These are phyloP conservation scores for Chrysina gloriosa DNA, from an alignment of 2,888 invertebrate species.

Conservation along the genomic window DNA sequence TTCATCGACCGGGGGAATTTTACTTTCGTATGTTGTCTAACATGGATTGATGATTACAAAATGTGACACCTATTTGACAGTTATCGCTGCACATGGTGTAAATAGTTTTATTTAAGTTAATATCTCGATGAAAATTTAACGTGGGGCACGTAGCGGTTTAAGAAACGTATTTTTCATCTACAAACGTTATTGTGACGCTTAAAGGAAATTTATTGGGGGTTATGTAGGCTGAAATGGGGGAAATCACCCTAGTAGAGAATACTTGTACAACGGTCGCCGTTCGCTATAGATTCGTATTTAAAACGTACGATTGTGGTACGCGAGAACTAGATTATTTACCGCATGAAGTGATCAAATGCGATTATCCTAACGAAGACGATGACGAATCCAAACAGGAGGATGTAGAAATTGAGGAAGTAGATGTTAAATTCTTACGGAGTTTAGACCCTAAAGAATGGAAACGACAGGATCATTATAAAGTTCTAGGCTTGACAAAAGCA, in stretches of 20 bases:
- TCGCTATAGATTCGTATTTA: slow-evolving; percentile 60
- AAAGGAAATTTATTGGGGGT: slow-evolving; percentile 39
- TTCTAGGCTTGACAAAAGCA: slow-evolving; percentile 87
- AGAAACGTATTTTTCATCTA: slow-evolving; percentile 6
- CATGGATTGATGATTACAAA: not conserved
- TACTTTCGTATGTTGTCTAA: not conserved
- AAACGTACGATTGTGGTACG: slow-evolving; percentile 55
- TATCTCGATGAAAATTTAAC: slow-evolving; percentile 9
- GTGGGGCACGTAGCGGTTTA: not conserved
- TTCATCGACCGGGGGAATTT: slow-evolving; percentile 1
- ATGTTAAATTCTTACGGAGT: slow-evolving; percentile 85
- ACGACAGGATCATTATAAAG: slow-evolving; percentile 97
- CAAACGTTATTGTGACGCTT: not conserved
- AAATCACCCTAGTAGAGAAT: slow-evolving; percentile 55
- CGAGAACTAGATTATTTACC: slow-evolving; percentile 57
- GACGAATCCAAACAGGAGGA: slow-evolving; percentile 55
- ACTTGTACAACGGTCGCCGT: slow-evolving; percentile 59
- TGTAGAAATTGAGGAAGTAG: slow-evolving; percentile 65
- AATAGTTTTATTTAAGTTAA: slow-evolving; percentile 24
- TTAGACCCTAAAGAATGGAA: slow-evolving; percentile 98
- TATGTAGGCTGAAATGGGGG: slow-evolving; percentile 57
- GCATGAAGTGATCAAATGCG: slow-evolving; percentile 59
- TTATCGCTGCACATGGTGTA: slow-evolving; percentile 36
- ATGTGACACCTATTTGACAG: slow-evolving; percentile 34
- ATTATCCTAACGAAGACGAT: slow-evolving; percentile 47